Conservation (phyloP, 2,888 invertebrate species). For the Tachina lurida region DNA sequence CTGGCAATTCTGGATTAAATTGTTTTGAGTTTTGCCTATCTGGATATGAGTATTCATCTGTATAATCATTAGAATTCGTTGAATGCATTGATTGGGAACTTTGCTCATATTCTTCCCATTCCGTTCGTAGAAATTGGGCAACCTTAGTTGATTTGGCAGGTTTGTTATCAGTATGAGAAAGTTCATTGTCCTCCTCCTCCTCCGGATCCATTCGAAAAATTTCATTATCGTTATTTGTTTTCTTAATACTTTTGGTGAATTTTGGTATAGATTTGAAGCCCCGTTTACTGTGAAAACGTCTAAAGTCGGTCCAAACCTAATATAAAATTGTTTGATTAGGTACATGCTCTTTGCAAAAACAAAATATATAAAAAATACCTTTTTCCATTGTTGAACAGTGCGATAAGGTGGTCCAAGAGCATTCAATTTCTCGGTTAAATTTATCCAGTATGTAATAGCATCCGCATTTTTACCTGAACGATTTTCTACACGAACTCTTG, state of each 20-base stretch:
- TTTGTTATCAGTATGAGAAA: slow-evolving; percentile 1
- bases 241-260: slow-evolving; percentile 45
- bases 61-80: slow-evolving; percentile 53
- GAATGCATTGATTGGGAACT: slow-evolving; percentile 55
- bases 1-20: neutral
- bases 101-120: slow-evolving; percentile 55
- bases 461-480: slow-evolving; percentile 31
- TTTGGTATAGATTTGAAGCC: slow-evolving; percentile 53
- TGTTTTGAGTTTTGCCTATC: slow-evolving; percentile 18
- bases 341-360: neutral
- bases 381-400: slow-evolving; percentile 65
- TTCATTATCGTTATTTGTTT: slow-evolving; percentile 26
- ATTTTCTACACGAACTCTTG: slow-evolving; percentile 20
- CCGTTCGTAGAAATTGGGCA: slow-evolving; percentile 41
- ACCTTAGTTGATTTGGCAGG: slow-evolving; percentile 30
- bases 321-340: neutral
- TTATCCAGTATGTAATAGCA: slow-evolving; percentile 50
- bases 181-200: slow-evolving; percentile 21
- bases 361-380: slow-evolving; percentile 40
- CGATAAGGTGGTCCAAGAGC: slow-evolving; percentile 63
- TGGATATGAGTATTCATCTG: slow-evolving; percentile 52
- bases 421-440: slow-evolving; percentile 58
- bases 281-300: slow-evolving; percentile 61
- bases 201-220: slow-evolving; percentile 7
- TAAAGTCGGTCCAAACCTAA: slow-evolving; percentile 67